Conservation (phyloP, 1,140 invertebrate genomes). For the Sminthurinus signatus region DNA sequence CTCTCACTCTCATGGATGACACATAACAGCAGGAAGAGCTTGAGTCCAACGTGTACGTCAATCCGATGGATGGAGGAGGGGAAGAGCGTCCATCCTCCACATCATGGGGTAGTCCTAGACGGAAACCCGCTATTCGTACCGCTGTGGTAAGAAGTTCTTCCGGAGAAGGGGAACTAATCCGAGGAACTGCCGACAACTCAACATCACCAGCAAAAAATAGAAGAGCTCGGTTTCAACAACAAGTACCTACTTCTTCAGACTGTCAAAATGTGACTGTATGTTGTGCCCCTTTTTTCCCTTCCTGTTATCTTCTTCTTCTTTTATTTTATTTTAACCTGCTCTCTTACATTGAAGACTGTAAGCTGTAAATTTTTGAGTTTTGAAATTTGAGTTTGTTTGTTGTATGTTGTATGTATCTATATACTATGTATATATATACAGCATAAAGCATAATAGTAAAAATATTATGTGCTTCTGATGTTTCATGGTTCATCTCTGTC, state of each 20-base stretch:
- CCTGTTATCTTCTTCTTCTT: not conserved
- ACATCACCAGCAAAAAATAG: constrained; percentile 25
- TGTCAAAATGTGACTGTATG: constrained; percentile 19
- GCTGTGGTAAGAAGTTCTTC: constrained; percentile 8
- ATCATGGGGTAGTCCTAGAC: constrained; percentile 33
- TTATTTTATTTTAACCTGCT: not conserved
- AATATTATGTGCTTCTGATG: no score
- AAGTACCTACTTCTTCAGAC: constrained; percentile 20
- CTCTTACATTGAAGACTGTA: no score
- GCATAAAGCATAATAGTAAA: no score
- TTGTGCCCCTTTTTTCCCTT: not conserved
- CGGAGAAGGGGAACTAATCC: constrained; percentile 16
- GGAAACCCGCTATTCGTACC: constrained; percentile 13
- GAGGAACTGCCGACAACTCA: constrained; percentile 6
- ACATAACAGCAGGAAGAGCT: constrained; percentile 49
- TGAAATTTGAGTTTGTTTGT: no score
- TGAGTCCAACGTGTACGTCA: constrained; percentile 73
- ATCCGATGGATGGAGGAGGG: constrained; percentile 62
- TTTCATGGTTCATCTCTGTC: no score
- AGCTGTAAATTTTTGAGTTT: no score
- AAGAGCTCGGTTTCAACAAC: constrained; percentile 35
- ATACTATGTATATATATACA: no score
- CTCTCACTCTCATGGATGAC: no score
- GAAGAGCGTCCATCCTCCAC: constrained; percentile 20
- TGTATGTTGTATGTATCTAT: no score